Evolutionary conservation across 2,797 vertebrate genomes (phyloP).

Genomic region (Megalops cyprinoides): DNA sequence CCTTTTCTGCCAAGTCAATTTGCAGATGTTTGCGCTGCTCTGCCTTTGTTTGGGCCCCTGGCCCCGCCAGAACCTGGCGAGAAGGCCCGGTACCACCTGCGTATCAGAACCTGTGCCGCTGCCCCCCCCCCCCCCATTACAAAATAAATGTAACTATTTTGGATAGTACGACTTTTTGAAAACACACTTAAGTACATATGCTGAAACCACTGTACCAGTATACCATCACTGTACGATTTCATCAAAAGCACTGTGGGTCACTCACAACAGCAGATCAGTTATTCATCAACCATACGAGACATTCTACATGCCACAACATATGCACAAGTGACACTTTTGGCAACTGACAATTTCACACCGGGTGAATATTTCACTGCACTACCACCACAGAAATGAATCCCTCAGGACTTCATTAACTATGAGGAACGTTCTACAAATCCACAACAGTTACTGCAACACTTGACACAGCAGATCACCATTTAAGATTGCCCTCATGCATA

Average conservation of each 20-base stretch:
- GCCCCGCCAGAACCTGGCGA: constrained; percentile 56
- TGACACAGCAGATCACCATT: neutral
- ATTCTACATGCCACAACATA: too few species aligned
- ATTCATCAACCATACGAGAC: too few species aligned
- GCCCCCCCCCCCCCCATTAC: neutral
- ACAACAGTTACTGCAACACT: neutral
- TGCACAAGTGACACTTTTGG: neutral
- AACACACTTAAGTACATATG: too few species aligned
- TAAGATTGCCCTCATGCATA: neutral
- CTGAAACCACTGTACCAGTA: neutral
- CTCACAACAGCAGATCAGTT: too few species aligned
- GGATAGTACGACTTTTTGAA: too few species aligned
- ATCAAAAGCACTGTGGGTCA: neutral
- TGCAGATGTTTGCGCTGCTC: constrained; percentile 60
- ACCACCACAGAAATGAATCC: neutral
- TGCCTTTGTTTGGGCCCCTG: constrained; percentile 42
- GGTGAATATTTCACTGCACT: neutral
- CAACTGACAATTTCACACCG: neutral
- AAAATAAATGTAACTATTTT: too few species aligned
- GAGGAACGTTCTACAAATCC: neutral
- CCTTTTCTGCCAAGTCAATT: constrained; percentile 41
- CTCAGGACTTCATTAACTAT: neutral
- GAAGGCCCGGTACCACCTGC: constrained; percentile 32
- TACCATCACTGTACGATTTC: neutral
- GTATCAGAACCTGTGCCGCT: neutral